Percentiles rank a stretch among this genome's conserved stretches.
Evolutionary conservation across 1,140 invertebrate species (phyloP).

Genomic region (Kradibia gibbosae): DNA sequence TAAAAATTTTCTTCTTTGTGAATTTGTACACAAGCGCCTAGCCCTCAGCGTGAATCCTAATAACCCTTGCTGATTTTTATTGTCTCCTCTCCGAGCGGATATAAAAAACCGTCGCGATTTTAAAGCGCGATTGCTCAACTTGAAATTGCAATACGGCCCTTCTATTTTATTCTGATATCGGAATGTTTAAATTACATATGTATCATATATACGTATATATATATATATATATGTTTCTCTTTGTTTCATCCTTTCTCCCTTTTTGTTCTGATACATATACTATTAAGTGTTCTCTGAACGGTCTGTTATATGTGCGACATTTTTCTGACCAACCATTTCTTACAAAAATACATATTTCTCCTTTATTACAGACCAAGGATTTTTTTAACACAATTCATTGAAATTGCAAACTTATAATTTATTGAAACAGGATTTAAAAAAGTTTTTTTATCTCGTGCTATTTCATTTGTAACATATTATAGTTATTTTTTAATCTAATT

Average conservation of each 20-base stretch:
- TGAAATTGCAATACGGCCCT: background rate
- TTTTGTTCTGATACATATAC: constrained; percentile 22
- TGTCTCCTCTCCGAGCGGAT: background rate
- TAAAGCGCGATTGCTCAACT: constrained; percentile 25
- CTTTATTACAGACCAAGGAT: no score
- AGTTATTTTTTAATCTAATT: no score
- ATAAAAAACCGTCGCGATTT: constrained; percentile 32
- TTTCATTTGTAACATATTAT: no score
- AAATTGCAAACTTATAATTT: no score
- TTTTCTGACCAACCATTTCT: background rate
- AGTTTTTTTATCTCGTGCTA: no score
- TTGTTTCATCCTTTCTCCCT: background rate
- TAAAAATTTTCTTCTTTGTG: constrained; percentile 40
- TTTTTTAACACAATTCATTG: no score
- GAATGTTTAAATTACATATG: no score
- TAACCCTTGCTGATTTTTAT: constrained; percentile 39
- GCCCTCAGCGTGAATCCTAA: constrained; percentile 16
- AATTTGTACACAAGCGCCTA: background rate
- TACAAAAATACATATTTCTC: background rate
- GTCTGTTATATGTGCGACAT: constrained; percentile 21
- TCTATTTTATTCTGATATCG: background rate
- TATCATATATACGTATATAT: no score
- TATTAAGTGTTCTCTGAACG: constrained; percentile 33
- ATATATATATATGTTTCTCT: no score
- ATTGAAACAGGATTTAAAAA: no score